Base-by-base conservation (phyloP, 1,140 invertebrate species). In the Drosophila kurseongensis region DNA sequence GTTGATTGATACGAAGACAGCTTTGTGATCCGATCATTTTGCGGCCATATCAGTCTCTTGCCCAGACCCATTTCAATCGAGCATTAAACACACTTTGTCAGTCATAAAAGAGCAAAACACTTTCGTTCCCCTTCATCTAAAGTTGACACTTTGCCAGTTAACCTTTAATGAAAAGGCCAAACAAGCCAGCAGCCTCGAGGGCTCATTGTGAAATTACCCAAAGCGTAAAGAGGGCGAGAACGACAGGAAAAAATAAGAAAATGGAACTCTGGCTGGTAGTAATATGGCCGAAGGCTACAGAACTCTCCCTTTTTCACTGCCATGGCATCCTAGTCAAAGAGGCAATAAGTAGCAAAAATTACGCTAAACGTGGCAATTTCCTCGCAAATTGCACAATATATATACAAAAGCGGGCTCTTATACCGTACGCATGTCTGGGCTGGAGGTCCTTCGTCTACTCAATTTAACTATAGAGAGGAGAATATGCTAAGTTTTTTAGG, bases 271-370 rank as follows among this genome's bases (percentile, higher is more conserved):
- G 62, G 56, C 36, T 55, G 51, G 51, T 67, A 71, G 65, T 57
- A 51, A 36, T 60, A 66, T 55, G n/a, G 71, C 79, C 75, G 62
- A 69, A 58, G 72, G 81, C 82, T 44, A 75, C 66, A 48, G 59
- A 66, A 68, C 63, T 48, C 67, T 48, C 51, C 36, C 48, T 71
- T 44, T 47, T 40, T n/a, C 16, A 23, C 40, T 32, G 54, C 14
- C 27, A 14, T 38, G 62, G 74, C 67, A 56, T 56, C 55, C 79
- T 58, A 71, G 68, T 57, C 66, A 78, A 73, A 83, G 71, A 69
- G 79, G 83, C 83, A 86, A 89, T 86, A 86, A 86, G 83, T 86
- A 86, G 83, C 83, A 88, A 89, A 86, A 86, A 86, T 86, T 86
- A 86, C 83, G 84, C 83, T 86, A 86, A 86, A 86, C 83, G 83